phyloP scores from a whole-genome alignment of 2,113 vertebrate species.

The Butorides virescens region DNA sequence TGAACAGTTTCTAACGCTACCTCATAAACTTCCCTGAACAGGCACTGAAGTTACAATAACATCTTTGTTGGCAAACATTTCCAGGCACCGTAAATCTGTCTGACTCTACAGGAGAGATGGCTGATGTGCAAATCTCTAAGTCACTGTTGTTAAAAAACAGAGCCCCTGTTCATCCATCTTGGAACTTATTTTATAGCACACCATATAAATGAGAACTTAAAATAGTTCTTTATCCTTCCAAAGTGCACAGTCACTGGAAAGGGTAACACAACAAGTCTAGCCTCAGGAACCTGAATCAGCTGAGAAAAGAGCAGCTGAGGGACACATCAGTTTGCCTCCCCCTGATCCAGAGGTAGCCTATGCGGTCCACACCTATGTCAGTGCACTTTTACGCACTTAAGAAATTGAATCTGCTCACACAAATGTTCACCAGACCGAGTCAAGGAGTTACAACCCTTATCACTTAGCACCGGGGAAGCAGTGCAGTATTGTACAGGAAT shows the following conservation, averaged over 20 bases:
- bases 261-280: neutral
- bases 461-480: neutral
- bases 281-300: neutral
- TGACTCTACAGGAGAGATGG: conserved; percentile 44
- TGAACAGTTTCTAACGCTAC: conserved; percentile 45
- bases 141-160: conserved; percentile 65
- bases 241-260: conserved; percentile 44
- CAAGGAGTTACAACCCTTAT: neutral
- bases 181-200: conserved; percentile 48
- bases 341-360: neutral
- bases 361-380: neutral
- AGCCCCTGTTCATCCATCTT: conserved; percentile 52
- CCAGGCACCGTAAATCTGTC: conserved; percentile 60
- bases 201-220: conserved; percentile 57
- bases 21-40: conserved; percentile 59
- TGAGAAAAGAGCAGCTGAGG: neutral
- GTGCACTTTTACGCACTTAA: neutral
- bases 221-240: conserved; percentile 53
- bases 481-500: neutral
- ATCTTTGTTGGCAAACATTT: conserved; percentile 68
- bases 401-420: neutral
- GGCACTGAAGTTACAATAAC: conserved; percentile 53
- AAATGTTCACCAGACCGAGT: neutral
- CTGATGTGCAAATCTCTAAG: conserved; percentile 56
- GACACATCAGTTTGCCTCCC: neutral